phyloP scores from a whole-genome alignment of 1,140 invertebrate species.

The Ips nitidus region DNA sequence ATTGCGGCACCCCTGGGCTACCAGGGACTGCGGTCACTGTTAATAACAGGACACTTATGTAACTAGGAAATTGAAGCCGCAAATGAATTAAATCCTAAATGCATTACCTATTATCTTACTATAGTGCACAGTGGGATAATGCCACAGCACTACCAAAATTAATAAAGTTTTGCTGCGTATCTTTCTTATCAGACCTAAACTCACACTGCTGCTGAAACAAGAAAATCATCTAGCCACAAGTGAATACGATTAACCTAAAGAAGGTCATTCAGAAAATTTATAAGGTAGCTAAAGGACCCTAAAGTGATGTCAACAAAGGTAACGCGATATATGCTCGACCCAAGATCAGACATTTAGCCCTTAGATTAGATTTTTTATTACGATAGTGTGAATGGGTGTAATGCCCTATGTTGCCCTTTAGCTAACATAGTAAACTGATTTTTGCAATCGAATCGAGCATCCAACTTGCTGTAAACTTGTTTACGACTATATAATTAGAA shows the following conservation, averaged over 20 bases:
- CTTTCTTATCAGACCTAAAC: too few relatives aligned
- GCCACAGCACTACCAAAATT: too few relatives aligned
- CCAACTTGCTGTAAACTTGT: background rate
- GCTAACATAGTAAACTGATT: too few relatives aligned
- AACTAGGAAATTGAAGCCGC: too few relatives aligned
- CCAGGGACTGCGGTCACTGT: background rate
- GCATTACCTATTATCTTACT: too few relatives aligned
- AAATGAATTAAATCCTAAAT: too few relatives aligned
- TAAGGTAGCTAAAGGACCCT: background rate
- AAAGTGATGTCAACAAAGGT: conserved; percentile 5
- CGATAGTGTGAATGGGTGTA: conserved; percentile 1
- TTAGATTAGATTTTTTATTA: conserved; percentile 5
- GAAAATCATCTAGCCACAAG: background rate
- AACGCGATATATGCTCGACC: background rate
- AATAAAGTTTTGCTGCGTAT: too few relatives aligned
- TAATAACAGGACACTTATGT: background rate
- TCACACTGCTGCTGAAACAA: background rate
- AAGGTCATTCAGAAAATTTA: background rate
- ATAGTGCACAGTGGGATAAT: too few relatives aligned
- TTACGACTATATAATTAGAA: background rate
- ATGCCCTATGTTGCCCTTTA: too few relatives aligned
- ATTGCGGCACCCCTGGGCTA: conserved; percentile 7
- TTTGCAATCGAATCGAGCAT: too few relatives aligned
- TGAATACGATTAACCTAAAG: background rate
- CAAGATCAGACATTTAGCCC: conserved; percentile 1